Evolutionary conservation across 2,888 invertebrate species (phyloP), one percentile per base, ranked within the genome.

Genomic region (Nomada lathburiana): DNA sequence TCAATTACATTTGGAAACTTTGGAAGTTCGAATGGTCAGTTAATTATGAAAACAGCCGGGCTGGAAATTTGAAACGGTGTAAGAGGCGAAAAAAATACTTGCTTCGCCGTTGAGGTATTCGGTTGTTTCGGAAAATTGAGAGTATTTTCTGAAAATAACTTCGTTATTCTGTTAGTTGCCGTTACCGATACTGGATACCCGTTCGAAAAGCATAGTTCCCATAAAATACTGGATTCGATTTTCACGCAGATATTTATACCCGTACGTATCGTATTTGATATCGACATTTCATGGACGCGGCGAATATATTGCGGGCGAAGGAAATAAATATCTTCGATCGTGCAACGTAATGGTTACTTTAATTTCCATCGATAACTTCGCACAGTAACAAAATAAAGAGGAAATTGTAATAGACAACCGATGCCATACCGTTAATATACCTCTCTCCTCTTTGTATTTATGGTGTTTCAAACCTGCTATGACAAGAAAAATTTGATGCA

Each of bases 221-320:
- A 47, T 75, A 75, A 75, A 75, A 53, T 47, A 62, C 52, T 42
- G 69, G 29, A 69, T 42, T 69, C 75, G 53, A 75, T 75, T 75
- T 75, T 62, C 62, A 11, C 47, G 11, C 18, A 16, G 68, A 62
- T 75, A 47, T 69, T 75, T 69, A 75, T 69, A 53, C 26, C 20
- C n/a, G 59, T 16, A 69, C 69, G 69, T 76, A 71, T 71, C 76
- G 64, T 64, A 59, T 63, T 71, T 71, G 57, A 70, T 71, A 76
- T 57, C 65, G 71, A 59, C 70, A n/a, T 70, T 63, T 71, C 57
- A 44, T 69, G 50, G 42, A 18, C n/a, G 5, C 11, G n/a, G 50
- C 18, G 29, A 55, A 55, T 55, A 65, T 62, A 72, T 42, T 36
- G 52, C 62, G 42, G 42, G 9, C 57, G 26, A 42, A 26, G 71